A percentile compares a stretch with the other conserved stretches of the same genome.
Evolutionary conservation across 1,140 invertebrate species (phyloP).

Genomic region (Drosophila auraria): DNA sequence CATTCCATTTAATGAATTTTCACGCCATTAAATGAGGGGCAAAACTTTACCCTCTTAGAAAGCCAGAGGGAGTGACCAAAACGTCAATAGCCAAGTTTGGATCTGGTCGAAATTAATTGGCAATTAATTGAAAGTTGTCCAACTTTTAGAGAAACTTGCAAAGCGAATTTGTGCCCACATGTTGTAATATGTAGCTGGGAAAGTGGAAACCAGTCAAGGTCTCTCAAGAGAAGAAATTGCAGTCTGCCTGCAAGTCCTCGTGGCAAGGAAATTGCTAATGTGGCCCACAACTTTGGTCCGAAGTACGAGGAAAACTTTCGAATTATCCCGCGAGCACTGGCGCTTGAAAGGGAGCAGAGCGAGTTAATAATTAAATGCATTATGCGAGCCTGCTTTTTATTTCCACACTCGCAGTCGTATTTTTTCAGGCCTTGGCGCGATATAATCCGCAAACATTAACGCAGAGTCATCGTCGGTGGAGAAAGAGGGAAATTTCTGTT

Average conservation of each 20-base stretch:
- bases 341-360: slow-evolving; percentile 11
- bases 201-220: slow-evolving; percentile 20
- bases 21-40: slow-evolving; percentile 17
- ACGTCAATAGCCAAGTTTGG: slow-evolving; percentile 26
- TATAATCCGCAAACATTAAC: slow-evolving; percentile 73
- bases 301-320: slow-evolving; percentile 39
- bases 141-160: slow-evolving; percentile 42
- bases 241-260: slow-evolving; percentile 16
- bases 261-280: slow-evolving; percentile 70
- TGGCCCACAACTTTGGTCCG: slow-evolving; percentile 57
- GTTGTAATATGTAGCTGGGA: neutral
- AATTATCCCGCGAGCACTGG: slow-evolving; percentile 20
- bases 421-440: slow-evolving; percentile 20
- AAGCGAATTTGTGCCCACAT: slow-evolving; percentile 33
- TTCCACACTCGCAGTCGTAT: slow-evolving; percentile 26
- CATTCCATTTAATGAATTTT: slow-evolving; percentile 31
- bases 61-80: slow-evolving; percentile 8
- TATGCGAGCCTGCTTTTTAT: slow-evolving; percentile 26
- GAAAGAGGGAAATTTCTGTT: neutral
- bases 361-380: slow-evolving; percentile 77
- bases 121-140: slow-evolving; percentile 73
- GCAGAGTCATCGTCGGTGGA: slow-evolving; percentile 10
- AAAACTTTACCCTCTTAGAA: slow-evolving; percentile 7
- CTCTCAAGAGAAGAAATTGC: slow-evolving; percentile 13
- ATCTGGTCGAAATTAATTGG: slow-evolving; percentile 66